phyloP scores from a whole-genome alignment of 2,888 invertebrate species.

The Dasysyrphus albostriatus region DNA sequence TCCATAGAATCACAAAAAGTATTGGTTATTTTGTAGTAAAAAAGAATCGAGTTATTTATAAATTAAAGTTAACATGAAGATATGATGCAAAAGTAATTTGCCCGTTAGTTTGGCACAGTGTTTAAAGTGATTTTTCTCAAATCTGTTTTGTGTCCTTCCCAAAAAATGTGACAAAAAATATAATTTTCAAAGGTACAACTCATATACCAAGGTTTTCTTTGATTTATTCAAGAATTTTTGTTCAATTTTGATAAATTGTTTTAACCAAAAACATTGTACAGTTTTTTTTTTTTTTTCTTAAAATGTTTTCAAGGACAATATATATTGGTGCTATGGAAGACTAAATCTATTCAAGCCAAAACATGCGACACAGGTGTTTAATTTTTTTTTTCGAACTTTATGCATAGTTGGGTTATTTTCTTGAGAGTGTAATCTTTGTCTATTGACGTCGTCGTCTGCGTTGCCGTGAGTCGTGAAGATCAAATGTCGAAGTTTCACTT shows the following conservation, averaged over 20 bases:
- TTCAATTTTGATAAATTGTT: not conserved
- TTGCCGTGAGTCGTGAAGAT: conserved; percentile 43
- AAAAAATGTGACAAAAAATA: not conserved
- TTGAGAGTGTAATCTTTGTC: conserved; percentile 16
- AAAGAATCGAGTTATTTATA: not conserved
- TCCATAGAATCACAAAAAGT: not conserved
- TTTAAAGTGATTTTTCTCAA: not conserved
- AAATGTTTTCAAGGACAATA: not conserved
- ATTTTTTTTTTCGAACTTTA: not conserved
- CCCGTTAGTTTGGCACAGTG: not conserved
- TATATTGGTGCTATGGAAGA: not conserved
- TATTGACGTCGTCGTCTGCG: conserved; percentile 43
- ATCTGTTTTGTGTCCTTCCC: not conserved
- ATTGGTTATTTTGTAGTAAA: not conserved
- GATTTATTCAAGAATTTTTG: too few species aligned
- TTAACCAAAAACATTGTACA: not conserved
- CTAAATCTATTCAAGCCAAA: not conserved
- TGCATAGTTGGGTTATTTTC: not conserved
- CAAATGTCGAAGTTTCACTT: conserved; percentile 65
- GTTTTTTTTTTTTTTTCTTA: too few species aligned
- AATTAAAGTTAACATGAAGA: not conserved
- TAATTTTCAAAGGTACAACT: not conserved
- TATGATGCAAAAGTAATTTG: not conserved
- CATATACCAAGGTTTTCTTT: not conserved
- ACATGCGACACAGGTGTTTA: not conserved